Conservation (phyloP, 2,113 vertebrate genomes). For the Lasiurus cinereus region DNA sequence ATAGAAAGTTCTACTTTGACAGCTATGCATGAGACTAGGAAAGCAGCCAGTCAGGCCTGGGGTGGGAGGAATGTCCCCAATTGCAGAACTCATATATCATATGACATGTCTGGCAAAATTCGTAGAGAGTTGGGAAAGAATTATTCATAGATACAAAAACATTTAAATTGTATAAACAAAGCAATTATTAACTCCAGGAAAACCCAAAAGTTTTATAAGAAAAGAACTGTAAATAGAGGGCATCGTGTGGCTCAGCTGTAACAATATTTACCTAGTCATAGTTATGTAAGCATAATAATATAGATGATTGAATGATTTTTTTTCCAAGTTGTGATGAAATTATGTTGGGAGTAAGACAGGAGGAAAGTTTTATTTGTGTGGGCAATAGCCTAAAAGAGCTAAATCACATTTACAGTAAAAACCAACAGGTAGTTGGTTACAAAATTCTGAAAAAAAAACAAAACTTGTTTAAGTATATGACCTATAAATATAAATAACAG, state of each 20-base stretch:
- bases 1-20: background rate
- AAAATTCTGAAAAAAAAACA: conserved; percentile 26
- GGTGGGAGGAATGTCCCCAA: background rate
- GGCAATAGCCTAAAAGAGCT: background rate
- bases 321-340: background rate
- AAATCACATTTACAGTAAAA: background rate
- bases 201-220: background rate
- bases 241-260: background rate
- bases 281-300: background rate
- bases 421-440: background rate
- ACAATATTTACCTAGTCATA: conserved; percentile 31
- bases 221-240: background rate
- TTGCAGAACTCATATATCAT: background rate
- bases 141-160: background rate
- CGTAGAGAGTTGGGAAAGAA: conserved; percentile 34
- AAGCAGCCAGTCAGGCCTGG: background rate
- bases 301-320: conserved; percentile 15
- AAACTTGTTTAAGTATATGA: background rate
- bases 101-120: background rate
- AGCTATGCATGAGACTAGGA: background rate
- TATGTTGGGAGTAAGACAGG: background rate
- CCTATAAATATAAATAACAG: background rate
- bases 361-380: background rate
- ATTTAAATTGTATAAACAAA: conserved; percentile 43
- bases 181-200: conserved; percentile 3